Conservation (phyloP, 2,113 vertebrate genomes). For the Polypterus bichir region DNA sequence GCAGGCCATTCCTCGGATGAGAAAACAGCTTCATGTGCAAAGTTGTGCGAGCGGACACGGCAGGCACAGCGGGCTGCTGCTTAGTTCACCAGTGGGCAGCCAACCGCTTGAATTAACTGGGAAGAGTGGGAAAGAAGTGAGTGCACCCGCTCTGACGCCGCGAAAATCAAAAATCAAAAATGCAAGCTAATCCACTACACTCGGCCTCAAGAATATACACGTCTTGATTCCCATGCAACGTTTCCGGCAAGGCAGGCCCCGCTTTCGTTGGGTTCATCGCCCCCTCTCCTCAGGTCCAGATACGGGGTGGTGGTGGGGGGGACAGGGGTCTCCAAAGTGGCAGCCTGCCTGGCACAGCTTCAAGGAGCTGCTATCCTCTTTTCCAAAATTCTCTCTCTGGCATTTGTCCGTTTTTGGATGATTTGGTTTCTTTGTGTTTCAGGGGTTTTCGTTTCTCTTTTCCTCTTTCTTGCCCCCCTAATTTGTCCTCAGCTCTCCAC, state of each 20-base stretch:
- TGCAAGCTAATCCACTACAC: constrained; percentile 2
- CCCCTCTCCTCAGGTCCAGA: constrained; percentile 15
- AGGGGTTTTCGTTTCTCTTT: background rate
- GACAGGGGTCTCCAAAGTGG: background rate
- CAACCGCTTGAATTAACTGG: too few species aligned
- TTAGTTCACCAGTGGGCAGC: too few species aligned
- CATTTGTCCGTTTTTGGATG: background rate
- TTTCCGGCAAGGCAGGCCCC: too few species aligned
- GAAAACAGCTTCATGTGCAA: too few species aligned
- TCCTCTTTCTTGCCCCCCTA: background rate
- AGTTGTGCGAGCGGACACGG: too few species aligned
- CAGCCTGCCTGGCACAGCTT: too few species aligned
- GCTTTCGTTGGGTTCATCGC: background rate
- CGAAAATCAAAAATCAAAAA: too few species aligned
- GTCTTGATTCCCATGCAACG: constrained; percentile 15
- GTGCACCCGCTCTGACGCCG: too few species aligned
- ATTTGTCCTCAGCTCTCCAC: constrained; percentile 77
- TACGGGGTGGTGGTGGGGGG: background rate
- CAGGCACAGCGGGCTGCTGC: too few species aligned
- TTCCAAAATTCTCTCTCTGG: background rate
- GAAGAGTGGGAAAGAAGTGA: too few species aligned
- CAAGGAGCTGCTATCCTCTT: too few species aligned
- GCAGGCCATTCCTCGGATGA: too few species aligned
- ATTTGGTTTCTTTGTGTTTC: background rate
- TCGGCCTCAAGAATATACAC: constrained; percentile 12